Conservation (phyloP, 2,888 invertebrate species). For the Linyphia triangularis region DNA sequence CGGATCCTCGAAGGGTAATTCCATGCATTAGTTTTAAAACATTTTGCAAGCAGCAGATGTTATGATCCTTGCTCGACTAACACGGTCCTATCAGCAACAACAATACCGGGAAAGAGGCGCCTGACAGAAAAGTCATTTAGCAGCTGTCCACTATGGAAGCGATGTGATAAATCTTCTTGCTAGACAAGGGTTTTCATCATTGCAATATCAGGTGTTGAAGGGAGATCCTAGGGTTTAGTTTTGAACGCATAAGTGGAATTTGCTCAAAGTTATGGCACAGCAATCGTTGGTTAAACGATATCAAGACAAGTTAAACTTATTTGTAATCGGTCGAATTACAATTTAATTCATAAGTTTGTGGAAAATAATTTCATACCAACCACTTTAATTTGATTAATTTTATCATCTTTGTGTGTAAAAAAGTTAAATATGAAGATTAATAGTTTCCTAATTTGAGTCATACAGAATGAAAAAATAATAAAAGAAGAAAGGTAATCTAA, state of each 20-base stretch:
- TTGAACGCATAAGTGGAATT: conserved; percentile 1
- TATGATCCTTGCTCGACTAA: conserved; percentile 36
- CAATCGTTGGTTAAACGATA: background rate
- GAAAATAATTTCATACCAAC: no score
- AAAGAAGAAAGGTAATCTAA: no score
- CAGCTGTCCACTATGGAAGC: conserved; percentile 27
- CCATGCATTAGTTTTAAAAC: conserved; percentile 48
- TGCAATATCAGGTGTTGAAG: conserved; percentile 31
- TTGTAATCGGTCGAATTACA: no score
- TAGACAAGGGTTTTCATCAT: conserved; percentile 59
- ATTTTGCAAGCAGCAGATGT: conserved; percentile 45
- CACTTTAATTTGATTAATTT: no score
- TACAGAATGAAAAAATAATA: no score
- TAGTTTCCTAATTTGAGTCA: no score
- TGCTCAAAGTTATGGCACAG: background rate
- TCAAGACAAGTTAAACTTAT: no score
- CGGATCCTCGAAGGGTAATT: conserved; percentile 18
- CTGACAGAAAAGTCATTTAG: conserved; percentile 61
- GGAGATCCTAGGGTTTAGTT: conserved; percentile 4
- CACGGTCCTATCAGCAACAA: conserved; percentile 42
- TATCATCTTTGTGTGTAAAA: no score
- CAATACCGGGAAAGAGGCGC: background rate
- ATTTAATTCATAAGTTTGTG: no score
- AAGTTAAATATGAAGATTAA: no score
- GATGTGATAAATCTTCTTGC: conserved; percentile 40